phyloP scores from a whole-genome alignment of 2,797 vertebrate genomes.

The Ciconia nigra region DNA sequence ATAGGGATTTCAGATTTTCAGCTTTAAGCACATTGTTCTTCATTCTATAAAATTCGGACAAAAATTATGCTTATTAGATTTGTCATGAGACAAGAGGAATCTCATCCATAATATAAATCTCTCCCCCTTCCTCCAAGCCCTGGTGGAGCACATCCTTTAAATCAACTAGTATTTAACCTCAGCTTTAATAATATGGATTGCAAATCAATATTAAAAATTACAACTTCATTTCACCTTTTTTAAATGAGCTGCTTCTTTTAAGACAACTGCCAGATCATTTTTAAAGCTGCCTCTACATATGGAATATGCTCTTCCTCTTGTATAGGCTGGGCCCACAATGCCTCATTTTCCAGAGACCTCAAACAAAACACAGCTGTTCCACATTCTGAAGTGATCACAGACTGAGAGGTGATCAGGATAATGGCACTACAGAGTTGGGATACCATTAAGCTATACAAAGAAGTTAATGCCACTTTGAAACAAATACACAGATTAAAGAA shows the following conservation, averaged over 20 bases:
- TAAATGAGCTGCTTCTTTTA: neutral
- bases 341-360: neutral
- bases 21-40: neutral
- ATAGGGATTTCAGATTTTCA: neutral
- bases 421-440: neutral
- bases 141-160: neutral
- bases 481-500: neutral
- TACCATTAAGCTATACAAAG: neutral
- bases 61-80: neutral
- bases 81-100: neutral
- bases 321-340: neutral
- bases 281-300: neutral
- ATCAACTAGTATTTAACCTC: neutral
- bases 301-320: neutral
- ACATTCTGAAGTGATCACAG: neutral
- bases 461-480: neutral
- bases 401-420: neutral
- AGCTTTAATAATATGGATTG: neutral
- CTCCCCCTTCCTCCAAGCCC: neutral
- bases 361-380: neutral
- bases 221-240: neutral
- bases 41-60: neutral
- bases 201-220: neutral
- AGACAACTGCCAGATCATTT: neutral
- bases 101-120: neutral